Percentiles rank a stretch among this genome's conserved stretches.
Conservation (phyloP, 2,888 invertebrate species). For the Dynastes maya region DNA sequence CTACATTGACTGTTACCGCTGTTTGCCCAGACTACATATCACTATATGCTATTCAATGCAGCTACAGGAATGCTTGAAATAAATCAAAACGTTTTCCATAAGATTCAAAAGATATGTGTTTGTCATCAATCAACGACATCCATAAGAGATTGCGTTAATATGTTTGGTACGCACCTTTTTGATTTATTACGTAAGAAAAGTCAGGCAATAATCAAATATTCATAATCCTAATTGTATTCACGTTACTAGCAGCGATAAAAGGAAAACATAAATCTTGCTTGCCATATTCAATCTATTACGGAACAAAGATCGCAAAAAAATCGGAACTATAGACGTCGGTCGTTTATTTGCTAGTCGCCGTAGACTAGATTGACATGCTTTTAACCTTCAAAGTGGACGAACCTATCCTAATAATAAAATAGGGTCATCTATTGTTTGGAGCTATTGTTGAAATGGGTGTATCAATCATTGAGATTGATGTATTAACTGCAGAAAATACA, state of each 20-base stretch:
- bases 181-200: neutral
- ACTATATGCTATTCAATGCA: too few relatives aligned
- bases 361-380: neutral
- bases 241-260: neutral
- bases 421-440: conserved; percentile 7
- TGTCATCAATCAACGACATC: too few relatives aligned
- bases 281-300: neutral
- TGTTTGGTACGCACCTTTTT: neutral
- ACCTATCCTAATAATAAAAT: conserved; percentile 25
- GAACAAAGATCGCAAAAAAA: neutral
- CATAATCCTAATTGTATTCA: neutral
- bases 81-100: too few relatives aligned
- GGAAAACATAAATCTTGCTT: neutral
- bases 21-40: too few relatives aligned
- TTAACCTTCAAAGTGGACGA: conserved; percentile 4
- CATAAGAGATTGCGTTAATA: too few relatives aligned
- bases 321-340: neutral
- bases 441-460: neutral
- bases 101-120: too few relatives aligned
- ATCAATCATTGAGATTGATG: conserved; percentile 10
- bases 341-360: neutral
- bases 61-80: too few relatives aligned
- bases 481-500: neutral
- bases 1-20: too few relatives aligned
- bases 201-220: too few relatives aligned